These are phyloP conservation scores for Campylorhamphus procurvoides DNA, from an alignment of 2,113 vertebrate species.

Conservation along the genomic window DNA sequence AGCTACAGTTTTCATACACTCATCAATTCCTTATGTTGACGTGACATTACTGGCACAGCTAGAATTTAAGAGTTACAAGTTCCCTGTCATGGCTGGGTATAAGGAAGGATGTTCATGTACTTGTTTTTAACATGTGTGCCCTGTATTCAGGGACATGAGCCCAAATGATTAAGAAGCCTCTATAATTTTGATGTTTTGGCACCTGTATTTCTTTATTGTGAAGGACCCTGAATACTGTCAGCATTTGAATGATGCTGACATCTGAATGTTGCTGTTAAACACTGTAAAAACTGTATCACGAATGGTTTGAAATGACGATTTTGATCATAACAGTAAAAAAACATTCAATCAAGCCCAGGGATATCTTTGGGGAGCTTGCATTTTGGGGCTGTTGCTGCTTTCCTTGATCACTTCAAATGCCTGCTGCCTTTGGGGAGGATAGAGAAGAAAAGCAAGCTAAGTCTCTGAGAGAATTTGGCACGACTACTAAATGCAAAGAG, in stretches of 20 bases:
- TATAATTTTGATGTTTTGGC: neutral
- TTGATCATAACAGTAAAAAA: neutral
- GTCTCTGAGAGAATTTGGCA: neutral
- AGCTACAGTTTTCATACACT: neutral
- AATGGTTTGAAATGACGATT: neutral
- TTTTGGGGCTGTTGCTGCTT: neutral
- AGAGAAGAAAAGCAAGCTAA: neutral
- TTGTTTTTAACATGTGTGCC: neutral
- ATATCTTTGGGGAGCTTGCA: neutral
- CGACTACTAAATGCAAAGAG: neutral
- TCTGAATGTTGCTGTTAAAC: neutral
- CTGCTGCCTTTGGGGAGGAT: neutral
- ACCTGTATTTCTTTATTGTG: neutral
- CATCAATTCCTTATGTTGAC: neutral
- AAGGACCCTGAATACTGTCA: neutral
- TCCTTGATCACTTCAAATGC: neutral
- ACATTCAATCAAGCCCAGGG: neutral
- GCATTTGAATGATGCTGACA: neutral
- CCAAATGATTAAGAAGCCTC: neutral
- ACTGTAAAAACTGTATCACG: neutral
- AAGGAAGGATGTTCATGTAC: neutral
- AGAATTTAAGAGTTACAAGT: neutral
- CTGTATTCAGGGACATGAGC: neutral
- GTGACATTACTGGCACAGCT: neutral
- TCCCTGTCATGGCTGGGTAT: rapidly evolving